Percentiles rank a stretch among this genome's conserved stretches.
These are phyloP conservation scores for Menura novaehollandiae DNA, from an alignment of 2,113 vertebrate genomes.

Conservation along the genomic window DNA sequence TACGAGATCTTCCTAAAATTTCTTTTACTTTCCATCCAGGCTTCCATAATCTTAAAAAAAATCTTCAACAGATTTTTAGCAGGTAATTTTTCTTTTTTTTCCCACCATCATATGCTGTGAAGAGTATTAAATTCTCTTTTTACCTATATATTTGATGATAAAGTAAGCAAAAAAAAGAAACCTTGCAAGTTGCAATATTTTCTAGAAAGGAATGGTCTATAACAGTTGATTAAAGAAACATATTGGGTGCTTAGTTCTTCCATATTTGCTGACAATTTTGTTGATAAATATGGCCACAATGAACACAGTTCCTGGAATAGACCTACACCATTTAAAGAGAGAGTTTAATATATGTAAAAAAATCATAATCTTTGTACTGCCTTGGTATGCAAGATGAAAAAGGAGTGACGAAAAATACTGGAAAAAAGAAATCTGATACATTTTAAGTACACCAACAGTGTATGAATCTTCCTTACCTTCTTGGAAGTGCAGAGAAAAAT, in stretches of 20 bases:
- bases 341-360: no score
- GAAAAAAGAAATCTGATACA: no score
- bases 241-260: neutral
- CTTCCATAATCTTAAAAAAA: neutral
- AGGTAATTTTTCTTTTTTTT: neutral
- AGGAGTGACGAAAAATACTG: no score
- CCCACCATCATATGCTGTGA: neutral
- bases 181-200: no score
- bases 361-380: no score
- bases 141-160: neutral
- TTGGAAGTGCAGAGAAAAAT: no score
- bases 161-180: no score
- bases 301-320: neutral
- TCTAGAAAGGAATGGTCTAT: neutral
- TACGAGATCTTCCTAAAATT: neutral
- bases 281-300: neutral
- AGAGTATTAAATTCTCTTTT: neutral
- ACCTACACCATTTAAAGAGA: neutral
- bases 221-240: neutral
- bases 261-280: neutral
- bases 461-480: no score
- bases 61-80: neutral
- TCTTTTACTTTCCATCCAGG: neutral
- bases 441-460: no score
- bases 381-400: no score